Percentiles rank a stretch among this genome's conserved stretches.
phyloP scores from a whole-genome alignment of 2,113 vertebrate species.

The Oryzias celebensis region DNA sequence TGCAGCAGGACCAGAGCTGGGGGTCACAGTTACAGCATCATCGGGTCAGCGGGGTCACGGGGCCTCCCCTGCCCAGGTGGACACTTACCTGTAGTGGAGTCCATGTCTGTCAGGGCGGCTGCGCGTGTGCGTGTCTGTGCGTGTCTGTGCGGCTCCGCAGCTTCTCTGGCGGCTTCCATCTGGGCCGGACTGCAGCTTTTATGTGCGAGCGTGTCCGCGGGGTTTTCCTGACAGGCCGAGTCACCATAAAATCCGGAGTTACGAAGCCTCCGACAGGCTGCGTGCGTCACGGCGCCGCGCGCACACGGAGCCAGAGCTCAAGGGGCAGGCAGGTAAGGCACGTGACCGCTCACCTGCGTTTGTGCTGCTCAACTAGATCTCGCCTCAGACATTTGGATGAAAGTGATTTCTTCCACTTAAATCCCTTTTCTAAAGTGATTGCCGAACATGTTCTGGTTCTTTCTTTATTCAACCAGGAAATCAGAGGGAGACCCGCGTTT shows the following conservation, averaged over 20 bases:
- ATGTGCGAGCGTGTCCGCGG: background rate
- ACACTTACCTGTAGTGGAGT: conserved; percentile 33
- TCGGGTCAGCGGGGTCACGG: no score
- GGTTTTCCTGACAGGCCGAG: background rate
- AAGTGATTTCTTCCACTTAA: no score
- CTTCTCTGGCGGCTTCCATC: conserved; percentile 38
- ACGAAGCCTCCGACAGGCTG: background rate
- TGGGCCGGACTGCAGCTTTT: conserved; percentile 1
- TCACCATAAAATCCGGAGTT: background rate
- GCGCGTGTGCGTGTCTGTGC: conserved; percentile 6
- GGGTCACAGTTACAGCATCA: background rate
- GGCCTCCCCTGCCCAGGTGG: background rate
- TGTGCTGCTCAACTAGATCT: no score
- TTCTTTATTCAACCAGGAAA: no score
- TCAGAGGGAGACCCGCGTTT: no score
- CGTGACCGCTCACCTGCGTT: conserved; percentile 1
- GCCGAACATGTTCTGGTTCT: no score
- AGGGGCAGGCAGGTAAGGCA: background rate
- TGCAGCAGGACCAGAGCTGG: conserved; percentile 44
- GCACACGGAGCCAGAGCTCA: background rate
- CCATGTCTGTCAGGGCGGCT: conserved; percentile 49
- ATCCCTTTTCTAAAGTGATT: no score
- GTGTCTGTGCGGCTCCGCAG: background rate
- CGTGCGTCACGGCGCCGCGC: background rate
- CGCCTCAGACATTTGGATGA: no score